phyloP scores from a whole-genome alignment of 2,113 vertebrate species.

The Naja naja region DNA sequence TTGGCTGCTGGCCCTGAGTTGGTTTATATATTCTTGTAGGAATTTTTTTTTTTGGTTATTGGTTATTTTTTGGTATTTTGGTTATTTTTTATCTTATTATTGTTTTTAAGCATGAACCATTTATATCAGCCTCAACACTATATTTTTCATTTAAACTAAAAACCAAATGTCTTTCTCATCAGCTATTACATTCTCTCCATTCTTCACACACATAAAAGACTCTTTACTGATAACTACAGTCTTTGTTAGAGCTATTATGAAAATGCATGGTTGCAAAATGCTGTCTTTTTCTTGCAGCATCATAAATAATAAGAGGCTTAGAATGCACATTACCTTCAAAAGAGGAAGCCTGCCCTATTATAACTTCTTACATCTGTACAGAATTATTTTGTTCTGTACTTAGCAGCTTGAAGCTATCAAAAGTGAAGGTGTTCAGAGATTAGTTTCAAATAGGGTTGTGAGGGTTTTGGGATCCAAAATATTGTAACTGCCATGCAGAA shows the following conservation, averaged over 20 bases:
- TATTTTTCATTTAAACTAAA: neutral
- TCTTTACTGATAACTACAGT: neutral
- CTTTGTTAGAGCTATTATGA: neutral
- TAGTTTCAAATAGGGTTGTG: neutral
- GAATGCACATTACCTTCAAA: neutral
- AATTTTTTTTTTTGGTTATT: neutral
- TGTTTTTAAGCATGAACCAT: neutral
- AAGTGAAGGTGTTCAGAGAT: neutral
- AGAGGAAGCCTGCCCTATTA: neutral
- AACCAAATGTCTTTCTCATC: neutral
- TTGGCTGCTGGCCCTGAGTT: constrained; percentile 51
- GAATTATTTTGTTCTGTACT: neutral
- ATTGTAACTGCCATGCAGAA: neutral
- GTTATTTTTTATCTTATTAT: neutral
- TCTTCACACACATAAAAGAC: neutral
- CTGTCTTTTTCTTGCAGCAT: neutral
- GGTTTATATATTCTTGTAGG: neutral
- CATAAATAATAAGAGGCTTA: neutral
- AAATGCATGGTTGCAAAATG: neutral
- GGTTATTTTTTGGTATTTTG: neutral
- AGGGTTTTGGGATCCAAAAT: neutral
- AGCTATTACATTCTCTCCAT: neutral
- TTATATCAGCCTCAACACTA: neutral
- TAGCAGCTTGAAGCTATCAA: neutral
- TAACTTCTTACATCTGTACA: neutral